A percentile compares a stretch with the other conserved stretches of the same genome.
phyloP scores from a whole-genome alignment of 2,113 vertebrate species.

The Cyrtonyx montezumae region DNA sequence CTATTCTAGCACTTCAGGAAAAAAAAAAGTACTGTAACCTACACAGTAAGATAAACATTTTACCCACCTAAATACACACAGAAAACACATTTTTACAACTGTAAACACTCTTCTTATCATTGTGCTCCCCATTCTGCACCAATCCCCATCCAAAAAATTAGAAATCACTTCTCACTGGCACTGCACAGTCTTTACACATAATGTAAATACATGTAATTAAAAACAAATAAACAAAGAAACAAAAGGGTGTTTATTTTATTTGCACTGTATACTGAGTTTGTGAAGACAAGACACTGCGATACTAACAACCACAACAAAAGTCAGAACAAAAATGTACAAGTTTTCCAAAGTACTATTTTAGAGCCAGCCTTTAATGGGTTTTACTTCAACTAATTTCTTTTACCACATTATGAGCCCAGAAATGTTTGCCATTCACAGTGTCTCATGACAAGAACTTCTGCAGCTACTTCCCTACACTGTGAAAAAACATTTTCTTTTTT shows the following conservation, averaged over 20 bases:
- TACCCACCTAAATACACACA: not conserved
- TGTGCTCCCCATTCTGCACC: not conserved
- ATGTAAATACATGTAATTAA: not conserved
- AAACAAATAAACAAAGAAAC: too few relatives aligned
- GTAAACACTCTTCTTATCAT: not conserved
- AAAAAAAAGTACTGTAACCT: not conserved
- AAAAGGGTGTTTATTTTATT: not conserved
- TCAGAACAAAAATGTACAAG: not conserved
- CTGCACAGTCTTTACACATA: not conserved
- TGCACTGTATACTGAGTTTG: not conserved
- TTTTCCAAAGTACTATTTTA: not conserved
- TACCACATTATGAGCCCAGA: not conserved
- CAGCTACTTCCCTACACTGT: not conserved
- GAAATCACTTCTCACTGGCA: not conserved
- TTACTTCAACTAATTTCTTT: not conserved
- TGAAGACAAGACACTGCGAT: not conserved
- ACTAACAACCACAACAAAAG: not conserved
- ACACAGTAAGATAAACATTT: not conserved
- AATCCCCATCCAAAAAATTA: not conserved
- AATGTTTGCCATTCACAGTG: not conserved
- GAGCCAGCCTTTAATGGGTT: not conserved
- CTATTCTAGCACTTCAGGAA: not conserved
- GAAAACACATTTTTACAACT: not conserved
- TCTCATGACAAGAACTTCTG: not conserved
- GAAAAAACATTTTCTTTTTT: not conserved